Evolutionary conservation across 2,113 vertebrate species (phyloP).

Genomic region (Macaca nemestrina): DNA sequence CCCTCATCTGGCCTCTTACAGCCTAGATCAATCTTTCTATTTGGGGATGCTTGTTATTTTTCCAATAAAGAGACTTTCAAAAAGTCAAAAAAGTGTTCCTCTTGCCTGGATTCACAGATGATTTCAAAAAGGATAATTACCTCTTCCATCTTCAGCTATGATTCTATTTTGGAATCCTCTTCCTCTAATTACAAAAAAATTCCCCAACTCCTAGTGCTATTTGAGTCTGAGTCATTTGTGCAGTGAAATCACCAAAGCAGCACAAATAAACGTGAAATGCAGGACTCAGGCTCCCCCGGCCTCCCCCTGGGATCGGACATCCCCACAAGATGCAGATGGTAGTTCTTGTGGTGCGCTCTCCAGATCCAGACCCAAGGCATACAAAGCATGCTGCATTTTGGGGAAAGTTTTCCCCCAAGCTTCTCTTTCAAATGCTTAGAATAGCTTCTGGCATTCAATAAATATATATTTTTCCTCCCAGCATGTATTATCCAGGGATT

Average conservation of each 20-base stretch:
- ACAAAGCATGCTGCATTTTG: neutral
- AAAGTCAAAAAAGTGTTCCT: neutral
- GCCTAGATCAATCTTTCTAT: neutral
- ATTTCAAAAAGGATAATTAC: slow-evolving; percentile 70
- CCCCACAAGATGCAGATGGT: rapidly evolving
- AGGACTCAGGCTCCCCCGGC: too few species aligned
- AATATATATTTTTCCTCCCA: neutral
- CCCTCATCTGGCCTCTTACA: neutral
- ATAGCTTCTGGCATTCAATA: neutral
- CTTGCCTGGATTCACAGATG: slow-evolving; percentile 54
- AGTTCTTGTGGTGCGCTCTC: rapidly evolving
- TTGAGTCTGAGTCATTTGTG: slow-evolving; percentile 60
- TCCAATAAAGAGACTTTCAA: slow-evolving; percentile 30
- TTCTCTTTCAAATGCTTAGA: neutral
- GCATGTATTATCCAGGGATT: neutral
- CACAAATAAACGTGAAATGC: neutral
- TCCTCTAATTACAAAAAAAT: slow-evolving; percentile 62
- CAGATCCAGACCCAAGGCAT: neutral
- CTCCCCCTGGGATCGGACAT: rapidly evolving
- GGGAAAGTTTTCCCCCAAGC: neutral
- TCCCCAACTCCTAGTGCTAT: neutral
- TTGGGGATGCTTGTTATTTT: slow-evolving; percentile 34
- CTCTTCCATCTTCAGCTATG: slow-evolving; percentile 66
- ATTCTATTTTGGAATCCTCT: slow-evolving; percentile 67
- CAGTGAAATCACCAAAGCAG: slow-evolving; percentile 18